A percentile compares a stretch with the other conserved stretches of the same genome.
These are phyloP conservation scores for Chaenocephalus aceratus DNA, from an alignment of 2,113 vertebrate genomes.

Conservation along the genomic window DNA sequence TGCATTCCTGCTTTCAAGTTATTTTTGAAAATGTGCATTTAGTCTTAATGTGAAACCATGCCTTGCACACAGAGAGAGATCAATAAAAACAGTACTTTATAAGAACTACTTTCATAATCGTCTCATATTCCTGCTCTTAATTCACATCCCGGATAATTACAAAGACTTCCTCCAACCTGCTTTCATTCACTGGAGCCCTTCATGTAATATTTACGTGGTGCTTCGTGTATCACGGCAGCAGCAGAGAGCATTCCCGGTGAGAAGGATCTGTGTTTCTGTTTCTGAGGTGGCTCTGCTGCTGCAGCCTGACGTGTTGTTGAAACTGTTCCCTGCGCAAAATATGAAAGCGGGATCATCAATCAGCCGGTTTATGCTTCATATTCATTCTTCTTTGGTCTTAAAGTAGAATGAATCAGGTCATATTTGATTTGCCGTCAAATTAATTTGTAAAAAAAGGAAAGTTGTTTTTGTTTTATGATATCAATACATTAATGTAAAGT, in stretches of 20 bases:
- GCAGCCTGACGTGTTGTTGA: background rate
- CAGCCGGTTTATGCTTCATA: background rate
- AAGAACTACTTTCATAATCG: background rate
- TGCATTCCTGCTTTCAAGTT: too few relatives aligned
- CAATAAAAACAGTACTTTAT: background rate
- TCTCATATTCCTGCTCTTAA: slow-evolving; percentile 9
- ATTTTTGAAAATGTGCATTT: background rate
- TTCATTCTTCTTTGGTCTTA: background rate
- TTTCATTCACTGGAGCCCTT: slow-evolving; percentile 1
- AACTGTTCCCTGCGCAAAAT: background rate
- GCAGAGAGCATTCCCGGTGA: background rate
- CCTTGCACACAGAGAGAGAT: background rate
- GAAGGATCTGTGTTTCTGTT: background rate
- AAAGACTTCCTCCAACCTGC: slow-evolving; percentile 23
- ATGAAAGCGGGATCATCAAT: background rate
- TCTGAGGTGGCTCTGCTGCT: too few relatives aligned
- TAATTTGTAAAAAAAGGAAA: background rate
- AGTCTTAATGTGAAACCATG: background rate
- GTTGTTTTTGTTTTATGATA: background rate
- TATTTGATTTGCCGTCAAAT: background rate
- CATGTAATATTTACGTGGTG: slow-evolving; percentile 35
- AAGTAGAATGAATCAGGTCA: background rate
- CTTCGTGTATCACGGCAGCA: too few relatives aligned
- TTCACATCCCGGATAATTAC: slow-evolving; percentile 1
- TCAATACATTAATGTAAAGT: background rate